Base-by-base conservation (phyloP, 2,888 invertebrate genomes). In the Rotaria sp. region DNA sequence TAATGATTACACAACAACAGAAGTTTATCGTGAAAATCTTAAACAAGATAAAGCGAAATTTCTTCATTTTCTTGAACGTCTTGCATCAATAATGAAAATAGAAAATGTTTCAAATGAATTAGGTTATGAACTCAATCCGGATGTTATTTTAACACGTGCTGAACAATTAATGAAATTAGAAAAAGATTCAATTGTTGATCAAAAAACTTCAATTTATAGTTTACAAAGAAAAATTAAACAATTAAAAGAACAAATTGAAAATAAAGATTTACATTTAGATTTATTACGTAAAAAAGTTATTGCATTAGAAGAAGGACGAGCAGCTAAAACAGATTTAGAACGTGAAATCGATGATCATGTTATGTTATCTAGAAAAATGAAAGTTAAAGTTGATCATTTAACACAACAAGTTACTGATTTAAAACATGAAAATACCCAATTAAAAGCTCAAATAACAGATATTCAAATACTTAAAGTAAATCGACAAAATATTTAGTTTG, bases 251-350 rank as follows among this genome's bases (percentile, higher is more conserved):
- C 96, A 97, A 90, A 92, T 96, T 52, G 96, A 96, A 90, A 94
- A 96, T 87, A 94, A 96, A 89, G 97, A 97, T 90, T 93, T 96
- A 74, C 96, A 97, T 90, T 92, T 96, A 89, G 96, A 97, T 91
- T 93, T 96, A 87, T 92, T 96, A 84, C 93, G 96, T 80, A 94
- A 96, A 88, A 97, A 97, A 91, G 92, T 96, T 85, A 94, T 94
- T 87, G 93, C 95, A 26, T 94, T 95, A 91, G 96, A 95, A 90
- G 94, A 95, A 88, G 94, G 93, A 86, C 92, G 93, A 15, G 84
- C 85, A 15, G 85, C 80, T 52, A 87, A 87, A 84, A 85, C 86
- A 24, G 86, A 85, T 50, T 50, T 87, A 26, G 87, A 88, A 50
- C 45, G 84, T 21, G 87, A 85, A 85, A 85, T 86, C 26, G 87